These are phyloP conservation scores for Prunella strophiata DNA, from an alignment of 2,797 vertebrate species.

Conservation along the genomic window DNA sequence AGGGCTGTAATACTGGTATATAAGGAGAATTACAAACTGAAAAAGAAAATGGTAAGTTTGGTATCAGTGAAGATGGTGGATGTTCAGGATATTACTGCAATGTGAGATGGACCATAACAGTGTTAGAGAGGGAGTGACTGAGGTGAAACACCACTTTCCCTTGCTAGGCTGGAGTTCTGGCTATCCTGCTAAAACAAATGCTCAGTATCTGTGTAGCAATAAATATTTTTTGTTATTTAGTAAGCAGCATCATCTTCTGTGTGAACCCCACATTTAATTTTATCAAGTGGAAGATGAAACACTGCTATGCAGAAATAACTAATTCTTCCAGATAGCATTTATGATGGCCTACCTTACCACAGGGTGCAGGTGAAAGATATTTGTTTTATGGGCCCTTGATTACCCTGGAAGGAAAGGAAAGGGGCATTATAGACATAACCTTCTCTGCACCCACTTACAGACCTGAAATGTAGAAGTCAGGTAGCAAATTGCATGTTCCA, in stretches of 20 bases:
- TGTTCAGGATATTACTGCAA: neutral
- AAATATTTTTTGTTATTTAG: neutral
- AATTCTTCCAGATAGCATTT: neutral
- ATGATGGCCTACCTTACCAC: neutral
- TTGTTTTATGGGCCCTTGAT: neutral
- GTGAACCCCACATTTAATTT: neutral
- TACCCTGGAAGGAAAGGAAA: neutral
- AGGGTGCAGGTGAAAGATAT: neutral
- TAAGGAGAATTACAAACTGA: constrained; percentile 93
- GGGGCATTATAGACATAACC: neutral
- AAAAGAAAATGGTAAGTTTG: constrained; percentile 93
- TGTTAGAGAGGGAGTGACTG: neutral
- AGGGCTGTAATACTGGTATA: constrained; percentile 95
- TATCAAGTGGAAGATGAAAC: neutral
- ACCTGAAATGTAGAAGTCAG: neutral
- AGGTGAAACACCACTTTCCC: neutral
- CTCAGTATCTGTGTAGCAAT: neutral
- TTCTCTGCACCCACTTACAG: neutral
- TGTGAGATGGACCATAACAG: rapidly evolving
- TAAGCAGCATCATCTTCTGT: neutral
- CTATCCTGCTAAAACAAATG: neutral
- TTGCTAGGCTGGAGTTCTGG: neutral
- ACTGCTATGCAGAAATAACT: neutral
- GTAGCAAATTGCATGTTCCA: neutral
- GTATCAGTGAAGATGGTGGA: neutral